phyloP scores from a whole-genome alignment of 2,113 vertebrate genomes.

The Antechinus flavipes region DNA sequence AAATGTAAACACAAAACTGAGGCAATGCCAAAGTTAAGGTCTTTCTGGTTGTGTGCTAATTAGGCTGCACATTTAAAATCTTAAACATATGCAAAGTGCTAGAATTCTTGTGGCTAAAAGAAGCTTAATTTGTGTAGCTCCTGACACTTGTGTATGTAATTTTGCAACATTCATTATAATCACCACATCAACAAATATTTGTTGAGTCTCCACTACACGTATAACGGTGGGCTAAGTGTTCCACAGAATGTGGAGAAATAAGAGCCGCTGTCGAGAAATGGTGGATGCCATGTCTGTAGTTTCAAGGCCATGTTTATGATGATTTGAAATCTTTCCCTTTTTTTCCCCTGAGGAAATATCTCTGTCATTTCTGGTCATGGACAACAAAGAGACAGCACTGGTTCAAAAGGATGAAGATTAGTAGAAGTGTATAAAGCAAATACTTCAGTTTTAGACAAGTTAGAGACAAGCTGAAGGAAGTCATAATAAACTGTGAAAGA shows the following conservation, averaged over 20 bases:
- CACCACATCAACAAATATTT: conserved; percentile 13
- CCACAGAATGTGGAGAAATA: conserved; percentile 37
- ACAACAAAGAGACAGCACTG: neutral
- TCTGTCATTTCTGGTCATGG: neutral
- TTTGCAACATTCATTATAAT: neutral
- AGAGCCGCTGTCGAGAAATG: conserved; percentile 5
- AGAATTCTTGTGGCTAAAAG: conserved; percentile 11
- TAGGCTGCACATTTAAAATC: conserved; percentile 53
- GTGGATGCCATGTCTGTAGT: neutral
- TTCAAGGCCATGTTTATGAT: neutral
- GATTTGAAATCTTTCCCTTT: neutral
- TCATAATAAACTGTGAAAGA: neutral
- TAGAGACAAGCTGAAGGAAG: neutral
- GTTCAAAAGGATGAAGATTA: neutral
- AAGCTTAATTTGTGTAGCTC: conserved; percentile 54
- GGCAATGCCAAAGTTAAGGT: conserved; percentile 29
- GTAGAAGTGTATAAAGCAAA: neutral
- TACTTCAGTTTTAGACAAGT: neutral
- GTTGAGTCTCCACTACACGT: neutral
- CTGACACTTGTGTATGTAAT: neutral
- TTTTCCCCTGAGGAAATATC: neutral
- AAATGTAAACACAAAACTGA: conserved; percentile 48
- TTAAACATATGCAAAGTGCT: conserved; percentile 49
- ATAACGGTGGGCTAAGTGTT: neutral
- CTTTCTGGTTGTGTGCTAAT: conserved; percentile 51